phyloP scores from a whole-genome alignment of 2,888 invertebrate species.

The Lasioglossum oenotherae region DNA sequence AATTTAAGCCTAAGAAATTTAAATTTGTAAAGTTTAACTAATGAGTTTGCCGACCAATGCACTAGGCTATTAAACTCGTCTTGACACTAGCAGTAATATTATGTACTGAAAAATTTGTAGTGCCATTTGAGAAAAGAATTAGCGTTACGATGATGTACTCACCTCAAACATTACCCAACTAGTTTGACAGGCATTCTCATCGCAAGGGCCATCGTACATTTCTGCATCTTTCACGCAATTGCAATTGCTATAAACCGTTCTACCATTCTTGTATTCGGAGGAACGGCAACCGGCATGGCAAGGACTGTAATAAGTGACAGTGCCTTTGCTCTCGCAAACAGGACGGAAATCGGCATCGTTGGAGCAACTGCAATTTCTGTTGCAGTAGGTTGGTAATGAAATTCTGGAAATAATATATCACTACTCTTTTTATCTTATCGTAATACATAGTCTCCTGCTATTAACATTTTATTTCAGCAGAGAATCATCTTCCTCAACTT shows the following conservation, averaged over 20 bases:
- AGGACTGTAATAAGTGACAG: conserved; percentile 88
- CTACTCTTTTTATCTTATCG: too few relatives aligned
- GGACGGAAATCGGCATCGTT: conserved; percentile 86
- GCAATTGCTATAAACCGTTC: conserved; percentile 85
- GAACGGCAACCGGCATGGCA: conserved; percentile 90
- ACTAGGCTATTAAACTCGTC: too few relatives aligned
- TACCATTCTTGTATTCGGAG: conserved; percentile 83
- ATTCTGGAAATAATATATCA: conserved; percentile 67
- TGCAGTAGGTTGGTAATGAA: conserved; percentile 85
- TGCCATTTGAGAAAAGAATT: too few relatives aligned
- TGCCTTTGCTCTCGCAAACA: conserved; percentile 86
- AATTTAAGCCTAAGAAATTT: too few relatives aligned
- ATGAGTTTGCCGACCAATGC: too few relatives aligned
- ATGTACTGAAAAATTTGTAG: too few relatives aligned
- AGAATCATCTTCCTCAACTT: background rate
- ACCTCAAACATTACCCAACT: conserved; percentile 85
- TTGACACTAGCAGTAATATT: too few relatives aligned
- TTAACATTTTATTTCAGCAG: background rate
- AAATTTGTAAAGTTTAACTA: too few relatives aligned
- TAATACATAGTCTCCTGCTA: background rate
- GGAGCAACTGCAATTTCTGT: conserved; percentile 86
- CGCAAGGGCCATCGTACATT: conserved; percentile 86
- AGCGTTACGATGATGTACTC: background rate
- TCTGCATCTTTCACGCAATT: conserved; percentile 82
- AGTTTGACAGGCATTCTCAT: conserved; percentile 84